Evolutionary conservation across 2,113 vertebrate genomes (phyloP).

Genomic region (Malaclemys terrapin): DNA sequence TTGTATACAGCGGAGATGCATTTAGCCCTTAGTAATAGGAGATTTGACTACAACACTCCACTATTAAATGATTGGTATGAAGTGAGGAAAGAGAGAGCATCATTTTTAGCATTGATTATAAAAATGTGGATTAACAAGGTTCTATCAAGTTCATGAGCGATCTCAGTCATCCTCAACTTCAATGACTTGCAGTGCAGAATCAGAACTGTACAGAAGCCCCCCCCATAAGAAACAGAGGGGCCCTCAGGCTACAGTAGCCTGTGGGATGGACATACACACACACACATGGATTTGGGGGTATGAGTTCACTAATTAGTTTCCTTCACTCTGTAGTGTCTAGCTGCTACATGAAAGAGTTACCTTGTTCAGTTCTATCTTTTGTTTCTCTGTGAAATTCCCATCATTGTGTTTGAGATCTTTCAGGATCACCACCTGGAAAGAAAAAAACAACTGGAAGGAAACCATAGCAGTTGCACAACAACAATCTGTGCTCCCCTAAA

Average conservation of each 20-base stretch:
- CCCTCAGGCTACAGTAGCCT: neutral
- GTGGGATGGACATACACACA: neutral
- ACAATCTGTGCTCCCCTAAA: neutral
- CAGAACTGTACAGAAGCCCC: neutral
- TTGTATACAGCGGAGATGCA: slow-evolving; percentile 18
- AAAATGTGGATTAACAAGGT: slow-evolving; percentile 30
- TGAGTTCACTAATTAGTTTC: neutral
- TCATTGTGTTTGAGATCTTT: slow-evolving; percentile 92
- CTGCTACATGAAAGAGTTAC: slow-evolving; percentile 70
- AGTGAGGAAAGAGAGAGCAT: neutral
- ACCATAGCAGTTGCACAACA: neutral
- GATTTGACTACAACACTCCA: neutral
- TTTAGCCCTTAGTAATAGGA: slow-evolving; percentile 27
- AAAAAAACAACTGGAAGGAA: slow-evolving; percentile 2
- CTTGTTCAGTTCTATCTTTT: slow-evolving; percentile 94
- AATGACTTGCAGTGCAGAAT: neutral
- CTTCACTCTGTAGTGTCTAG: neutral
- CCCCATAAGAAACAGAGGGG: neutral
- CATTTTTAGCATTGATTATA: slow-evolving; percentile 29
- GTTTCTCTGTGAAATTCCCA: slow-evolving; percentile 89
- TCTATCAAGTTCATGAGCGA: neutral
- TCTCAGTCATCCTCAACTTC: slow-evolving; percentile 28
- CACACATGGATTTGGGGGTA: neutral
- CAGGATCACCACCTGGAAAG: slow-evolving; percentile 90
- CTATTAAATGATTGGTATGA: slow-evolving; percentile 23